phyloP scores from a whole-genome alignment of 2,888 invertebrate species.

The Vandiemenella viatica region DNA sequence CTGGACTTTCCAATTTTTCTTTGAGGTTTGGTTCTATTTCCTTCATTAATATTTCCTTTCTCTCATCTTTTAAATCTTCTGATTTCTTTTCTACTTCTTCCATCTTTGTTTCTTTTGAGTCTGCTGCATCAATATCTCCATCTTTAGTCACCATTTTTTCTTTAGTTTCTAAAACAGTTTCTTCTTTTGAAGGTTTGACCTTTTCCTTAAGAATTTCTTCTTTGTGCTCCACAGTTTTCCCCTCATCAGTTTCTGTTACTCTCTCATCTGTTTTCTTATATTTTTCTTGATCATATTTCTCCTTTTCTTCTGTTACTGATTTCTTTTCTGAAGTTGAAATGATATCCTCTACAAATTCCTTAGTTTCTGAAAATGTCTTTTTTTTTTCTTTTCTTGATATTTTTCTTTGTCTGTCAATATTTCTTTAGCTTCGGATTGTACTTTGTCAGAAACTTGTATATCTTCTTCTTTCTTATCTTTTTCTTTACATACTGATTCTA shows the following conservation, averaged over 20 bases:
- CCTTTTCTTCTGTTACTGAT: no score
- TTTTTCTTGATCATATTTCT: background rate
- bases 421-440: no score
- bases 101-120: background rate
- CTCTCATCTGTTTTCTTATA: background rate
- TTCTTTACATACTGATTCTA: background rate
- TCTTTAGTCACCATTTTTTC: background rate
- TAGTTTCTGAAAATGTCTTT: no score
- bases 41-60: no score
- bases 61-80: no score
- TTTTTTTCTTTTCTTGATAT: no score
- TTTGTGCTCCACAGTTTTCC: background rate
- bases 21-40: no score
- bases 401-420: no score
- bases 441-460: background rate
- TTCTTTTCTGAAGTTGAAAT: no score
- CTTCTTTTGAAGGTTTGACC: background rate
- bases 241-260: background rate
- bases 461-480: background rate
- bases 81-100: background rate
- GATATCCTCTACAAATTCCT: no score
- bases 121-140: background rate
- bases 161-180: no score
- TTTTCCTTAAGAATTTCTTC: background rate
- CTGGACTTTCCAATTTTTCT: no score